Evolutionary conservation across 2,113 vertebrate genomes (phyloP), one percentile per base, ranked within the genome.

Genomic region (Nothocercus julius): DNA sequence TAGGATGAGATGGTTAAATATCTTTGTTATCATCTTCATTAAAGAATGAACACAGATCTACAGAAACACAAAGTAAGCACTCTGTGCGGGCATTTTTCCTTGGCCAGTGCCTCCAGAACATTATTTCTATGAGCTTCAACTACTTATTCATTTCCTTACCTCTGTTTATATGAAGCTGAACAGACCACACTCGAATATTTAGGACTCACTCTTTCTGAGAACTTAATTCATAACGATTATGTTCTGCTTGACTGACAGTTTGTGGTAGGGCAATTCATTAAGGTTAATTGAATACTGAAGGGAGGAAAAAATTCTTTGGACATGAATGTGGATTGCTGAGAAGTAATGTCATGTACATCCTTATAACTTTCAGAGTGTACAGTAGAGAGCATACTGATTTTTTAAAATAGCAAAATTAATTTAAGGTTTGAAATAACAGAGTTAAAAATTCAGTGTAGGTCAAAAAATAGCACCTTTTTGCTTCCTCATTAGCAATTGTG

Each of bases 211-310:
- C 62, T 66, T 81, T 63, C 49, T 93, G 80, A 90, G 38, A 96
- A 73, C 67, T 94, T 93, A 14, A 69, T 93, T 86, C 58, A 42
- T 42, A 86, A 78, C 75, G 66, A 90, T 84, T 76, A 59, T 62
- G 40, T 95, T 94, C 92, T 96, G 77, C 86, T 82, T 92, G 83
- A 92, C 63, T 93, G 92, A 34, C 90, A 92, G 88, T 78, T 89
- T 79, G 54, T 76, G 53, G 40, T 84, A 87, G 67, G 30, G 74
- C 36, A 93, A 93, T 94, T 95, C 76, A 92, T 95, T 94, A 89
- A 89, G 62, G 49, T 45, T 92, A 92, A 96, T 59, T 95, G 85
- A 96, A 87, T 93, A 88, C 74, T 95, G 83, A 90, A 70, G 7
- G 70, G 45, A 87, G 47, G 20, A 62, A 75, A 85, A 90, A 85